These are phyloP conservation scores for Charanyca ferruginea DNA, from an alignment of 2,888 invertebrate genomes.

Conservation along the genomic window DNA sequence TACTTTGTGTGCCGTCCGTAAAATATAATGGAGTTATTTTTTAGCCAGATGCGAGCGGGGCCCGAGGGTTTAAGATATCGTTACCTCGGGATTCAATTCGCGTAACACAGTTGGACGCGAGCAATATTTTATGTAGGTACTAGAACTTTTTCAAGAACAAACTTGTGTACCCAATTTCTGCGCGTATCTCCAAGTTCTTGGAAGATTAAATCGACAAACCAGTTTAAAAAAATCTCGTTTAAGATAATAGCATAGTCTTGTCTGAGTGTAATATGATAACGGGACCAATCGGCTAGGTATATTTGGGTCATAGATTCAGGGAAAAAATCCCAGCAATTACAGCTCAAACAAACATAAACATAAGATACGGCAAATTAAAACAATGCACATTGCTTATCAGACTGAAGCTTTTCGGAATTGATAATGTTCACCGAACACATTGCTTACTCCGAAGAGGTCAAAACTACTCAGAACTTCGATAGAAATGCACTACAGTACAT, in stretches of 20 bases:
- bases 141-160: slow-evolving; percentile 56
- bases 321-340: background rate
- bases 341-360: background rate
- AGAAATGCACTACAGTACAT: slow-evolving; percentile 24
- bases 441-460: slow-evolving; percentile 7
- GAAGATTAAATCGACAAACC: slow-evolving; percentile 38
- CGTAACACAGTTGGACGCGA: slow-evolving; percentile 58
- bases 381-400: background rate
- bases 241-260: slow-evolving; percentile 27
- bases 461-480: slow-evolving; percentile 6
- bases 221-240: slow-evolving; percentile 39
- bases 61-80: slow-evolving; percentile 58
- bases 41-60: slow-evolving; percentile 51
- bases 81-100: slow-evolving; percentile 64
- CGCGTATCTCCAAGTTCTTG: slow-evolving; percentile 27
- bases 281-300: slow-evolving; percentile 11
- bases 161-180: slow-evolving; percentile 43
- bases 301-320: slow-evolving; percentile 24
- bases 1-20: slow-evolving; percentile 43
- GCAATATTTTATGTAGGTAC: slow-evolving; percentile 62
- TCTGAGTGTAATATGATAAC: slow-evolving; percentile 27
- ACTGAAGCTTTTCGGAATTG: background rate
- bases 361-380: slow-evolving; percentile 1
- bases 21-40: slow-evolving; percentile 60
- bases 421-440: slow-evolving; percentile 15